Evolutionary conservation across 1,140 invertebrate species (phyloP), one percentile per base, ranked within the genome.

Genomic region (Micrasema minimum): DNA sequence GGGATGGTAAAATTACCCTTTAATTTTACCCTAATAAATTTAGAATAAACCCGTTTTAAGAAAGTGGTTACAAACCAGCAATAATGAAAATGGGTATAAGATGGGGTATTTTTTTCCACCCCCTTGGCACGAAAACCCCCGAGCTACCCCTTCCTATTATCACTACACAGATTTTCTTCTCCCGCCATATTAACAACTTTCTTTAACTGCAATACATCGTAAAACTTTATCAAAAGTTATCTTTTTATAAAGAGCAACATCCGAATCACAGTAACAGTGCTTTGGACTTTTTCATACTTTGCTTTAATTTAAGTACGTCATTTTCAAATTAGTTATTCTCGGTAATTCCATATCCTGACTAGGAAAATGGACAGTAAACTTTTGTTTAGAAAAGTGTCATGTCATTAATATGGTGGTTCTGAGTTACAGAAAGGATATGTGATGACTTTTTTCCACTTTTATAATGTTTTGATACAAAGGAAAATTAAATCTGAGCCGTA

Each of bases 111-210:
- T n/a, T n/a, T n/a, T n/a, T 31, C 26, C 3, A 38, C 55, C 14
- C 55, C 31, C 18, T 18, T 20, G 61, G 61, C 61, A 16, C 37
- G 22, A 16, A 37, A 1, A 61, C 57, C 57, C 35, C 22, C n/a
- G 11, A 7, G 35, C 11, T 35, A 12, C 22, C 18, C 48, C 2
- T 6, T 53, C 20, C 50, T 53, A 11, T n/a, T 43, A 57, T 14
- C 9, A 16, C 51, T 26, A 35, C 69, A 59, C 72, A 64, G 67
- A 69, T 73, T 73, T 69, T 62, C 62, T 74, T 70, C 51, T 74
- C 50, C 72, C 50, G 37, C 50, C 64, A 26, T 23, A 57, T 69
- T 45, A 46, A 20, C 59, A 72, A 68, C 66, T 55, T 65, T 68
- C 62, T 67, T 68, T 41, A 45, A 46, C 37, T 59, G 55, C 55